phyloP scores from a whole-genome alignment of 2,113 vertebrate species.

The Phaethornis superciliosus region DNA sequence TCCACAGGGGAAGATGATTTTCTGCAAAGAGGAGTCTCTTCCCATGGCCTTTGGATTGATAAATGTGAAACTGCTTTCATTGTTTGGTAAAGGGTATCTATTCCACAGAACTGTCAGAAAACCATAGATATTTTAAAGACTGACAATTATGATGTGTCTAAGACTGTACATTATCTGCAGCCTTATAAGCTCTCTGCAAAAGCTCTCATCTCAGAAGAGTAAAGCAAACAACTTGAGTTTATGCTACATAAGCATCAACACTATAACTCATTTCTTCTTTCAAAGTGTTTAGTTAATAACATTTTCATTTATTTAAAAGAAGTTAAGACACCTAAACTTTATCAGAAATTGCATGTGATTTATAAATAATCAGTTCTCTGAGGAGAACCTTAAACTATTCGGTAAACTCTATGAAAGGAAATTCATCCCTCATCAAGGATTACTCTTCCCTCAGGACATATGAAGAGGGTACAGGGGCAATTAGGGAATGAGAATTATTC shows the following conservation, averaged over 20 bases:
- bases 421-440: slow-evolving; percentile 2
- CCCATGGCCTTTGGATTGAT: neutral
- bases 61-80: neutral
- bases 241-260: neutral
- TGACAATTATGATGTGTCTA: slow-evolving; percentile 24
- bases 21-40: neutral
- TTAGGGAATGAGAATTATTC: neutral
- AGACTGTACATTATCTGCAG: neutral
- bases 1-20: neutral
- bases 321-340: neutral
- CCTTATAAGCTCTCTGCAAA: neutral
- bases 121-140: slow-evolving; percentile 2
- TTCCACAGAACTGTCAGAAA: neutral
- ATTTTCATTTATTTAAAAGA: neutral
- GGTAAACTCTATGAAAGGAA: slow-evolving; percentile 12
- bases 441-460: neutral
- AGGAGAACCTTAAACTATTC: slow-evolving; percentile 8
- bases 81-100: neutral
- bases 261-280: neutral
- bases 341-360: slow-evolving; percentile 31
- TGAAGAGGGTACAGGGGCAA: slow-evolving; percentile 1
- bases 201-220: neutral
- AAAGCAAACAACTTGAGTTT: neutral
- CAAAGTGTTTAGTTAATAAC: neutral
- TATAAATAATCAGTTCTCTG: slow-evolving; percentile 31